Base-by-base conservation (phyloP, 2,888 invertebrate species). In the Melitaea athalia region DNA sequence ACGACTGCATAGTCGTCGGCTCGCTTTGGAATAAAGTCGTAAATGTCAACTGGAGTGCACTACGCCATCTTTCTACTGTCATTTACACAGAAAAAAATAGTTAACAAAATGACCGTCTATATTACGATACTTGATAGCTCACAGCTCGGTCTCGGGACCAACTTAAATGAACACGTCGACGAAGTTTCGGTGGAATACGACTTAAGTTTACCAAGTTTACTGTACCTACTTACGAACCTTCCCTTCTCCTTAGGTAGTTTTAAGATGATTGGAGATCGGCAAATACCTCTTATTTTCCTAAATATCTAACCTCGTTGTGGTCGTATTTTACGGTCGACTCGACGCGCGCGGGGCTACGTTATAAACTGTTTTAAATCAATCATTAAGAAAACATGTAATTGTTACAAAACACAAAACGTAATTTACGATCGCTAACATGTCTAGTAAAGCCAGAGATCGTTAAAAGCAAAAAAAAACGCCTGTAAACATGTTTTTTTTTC, bases 11-110 rank as follows among this genome's bases (percentile, higher is more conserved):
- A 84, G 80, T 79, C 85, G 86, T 84, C 85, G 85, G 84, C 84
- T 84, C 84, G 89, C 85, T 87, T 89, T 83, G 82, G 85, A 88
- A 92, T 92, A 90, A 91, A 91, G 91, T 91, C 91, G 91, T 92
- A 92, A 92, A 92, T 80, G 91, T 92, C 92, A 85, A 82, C 78
- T 87, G 86, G 84, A 88, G 88, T 88, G 84, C 84, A 80, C 85
- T 83, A 80, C 77, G 83, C 86, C 82, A 86, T 89, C 85, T 84
- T 84, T 88, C 82, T 85, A 79, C 77, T 83, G 85, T 87, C 87
- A 88, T 90, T 88, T 89, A 87, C 85, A 64, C 43, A 55, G 63
- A 67, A 71, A 42, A 67, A 69, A 66, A 74, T 63, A 69, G 76
- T 76, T 72, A 72, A 81, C 82, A 84, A 85, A 87, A 81, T 81